Base-by-base conservation (phyloP, 92 coral and sea anemone genomes). In the Parazoanthus darwini region DNA sequence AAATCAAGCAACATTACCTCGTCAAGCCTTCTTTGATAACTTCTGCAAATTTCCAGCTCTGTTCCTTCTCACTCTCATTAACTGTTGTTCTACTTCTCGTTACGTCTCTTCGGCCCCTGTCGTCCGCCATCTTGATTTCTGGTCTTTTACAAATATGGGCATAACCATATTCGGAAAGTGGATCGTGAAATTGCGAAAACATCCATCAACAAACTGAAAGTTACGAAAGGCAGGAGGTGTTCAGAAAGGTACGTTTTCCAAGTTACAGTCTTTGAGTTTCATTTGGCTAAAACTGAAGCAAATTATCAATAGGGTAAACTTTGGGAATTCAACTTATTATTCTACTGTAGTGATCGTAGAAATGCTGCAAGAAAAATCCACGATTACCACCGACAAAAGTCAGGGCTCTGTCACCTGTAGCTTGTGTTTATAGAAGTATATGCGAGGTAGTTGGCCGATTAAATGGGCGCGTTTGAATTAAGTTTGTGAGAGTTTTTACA, bases 41-140 rank as follows among this genome's bases (percentile, higher is more conserved):
- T n/a, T 82, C 66, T 6, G 23, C 6, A 66, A 39, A 42, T 44
- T 82, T 82, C 75, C 75, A 63, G 36, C 35, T 8, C 8, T 38
- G 44, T 82, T 65, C 44, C 48, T 82, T 25, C 44, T 50, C 82
- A 26, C 39, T n/a, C 6, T 51, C 26, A 29, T 23, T 23, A 44
- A 25, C 82, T 20, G 36, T 76, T 38, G 79, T 22, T 54, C 81
- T 35, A 22, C 13, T 29, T 38, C 11, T 29, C 2, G 35, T 23
- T 23, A 36, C 63, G 6, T 72, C 78, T 10, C 71, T 6, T 48
- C 51, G 51, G 51, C 51, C 85, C 22, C 44, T 75, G 22, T 88
- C 92, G 77, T 82, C 96, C 91, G 98, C 98, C 98, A 94, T 94
- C 74, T 92, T 94, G 93, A 76, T 35, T 46, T 20, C 1, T 36